A percentile compares a stretch with the other conserved stretches of the same genome.
These are phyloP conservation scores for Oreotrochilus melanogaster DNA, from an alignment of 2,113 vertebrate species.

Conservation along the genomic window DNA sequence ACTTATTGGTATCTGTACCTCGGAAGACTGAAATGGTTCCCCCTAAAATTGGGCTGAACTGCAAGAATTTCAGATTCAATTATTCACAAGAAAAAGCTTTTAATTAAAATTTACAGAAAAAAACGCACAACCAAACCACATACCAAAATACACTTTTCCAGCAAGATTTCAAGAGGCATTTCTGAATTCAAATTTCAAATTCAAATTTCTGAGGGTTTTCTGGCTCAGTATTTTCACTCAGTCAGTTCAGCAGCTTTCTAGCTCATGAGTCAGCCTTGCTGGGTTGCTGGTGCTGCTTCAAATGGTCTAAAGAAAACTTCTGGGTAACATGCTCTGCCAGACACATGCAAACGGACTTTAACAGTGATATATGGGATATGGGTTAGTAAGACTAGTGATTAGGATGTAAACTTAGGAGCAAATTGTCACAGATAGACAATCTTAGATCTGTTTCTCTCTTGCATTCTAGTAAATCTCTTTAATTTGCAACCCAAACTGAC, in stretches of 20 bases:
- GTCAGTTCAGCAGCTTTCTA: not conserved
- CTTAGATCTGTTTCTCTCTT: not conserved
- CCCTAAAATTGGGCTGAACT: not conserved
- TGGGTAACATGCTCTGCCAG: not conserved
- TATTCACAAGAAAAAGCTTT: not conserved
- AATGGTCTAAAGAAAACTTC: not conserved
- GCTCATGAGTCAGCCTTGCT: not conserved
- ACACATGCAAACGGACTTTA: not conserved
- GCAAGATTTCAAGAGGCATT: not conserved
- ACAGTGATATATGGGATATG: not conserved
- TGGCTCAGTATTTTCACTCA: not conserved
- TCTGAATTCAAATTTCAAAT: no score
- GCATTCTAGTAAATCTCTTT: not conserved
- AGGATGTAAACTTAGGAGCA: not conserved
- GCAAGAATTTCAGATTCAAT: not conserved
- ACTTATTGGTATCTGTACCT: not conserved
- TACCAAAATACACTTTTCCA: not conserved
- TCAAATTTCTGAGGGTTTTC: no score
- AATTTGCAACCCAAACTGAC: not conserved
- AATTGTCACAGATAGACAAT: not conserved
- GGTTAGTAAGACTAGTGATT: not conserved
- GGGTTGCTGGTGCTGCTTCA: not conserved
- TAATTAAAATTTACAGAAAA: not conserved
- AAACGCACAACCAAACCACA: not conserved
- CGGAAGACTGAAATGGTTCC: not conserved